Percentiles rank a stretch among this genome's conserved stretches.
Conservation (phyloP, 1,140 invertebrate species). For the Caenorhabditis tropicalis region DNA sequence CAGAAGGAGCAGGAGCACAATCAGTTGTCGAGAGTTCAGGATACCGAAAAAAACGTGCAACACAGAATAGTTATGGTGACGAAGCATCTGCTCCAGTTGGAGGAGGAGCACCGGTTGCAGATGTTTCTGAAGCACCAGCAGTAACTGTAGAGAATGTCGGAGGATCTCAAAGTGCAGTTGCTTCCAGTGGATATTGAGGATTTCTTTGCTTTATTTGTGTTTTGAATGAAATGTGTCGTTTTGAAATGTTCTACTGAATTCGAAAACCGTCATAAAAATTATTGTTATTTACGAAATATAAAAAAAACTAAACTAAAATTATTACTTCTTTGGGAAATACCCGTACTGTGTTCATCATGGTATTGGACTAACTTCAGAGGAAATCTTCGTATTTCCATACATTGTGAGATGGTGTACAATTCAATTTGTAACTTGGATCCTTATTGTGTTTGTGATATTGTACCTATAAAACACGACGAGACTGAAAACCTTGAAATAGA, state of each 20-base stretch:
- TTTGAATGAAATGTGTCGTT: no score
- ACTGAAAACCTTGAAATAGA: no score
- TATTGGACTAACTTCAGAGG: no score
- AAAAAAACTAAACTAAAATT: no score
- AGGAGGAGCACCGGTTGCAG: neutral
- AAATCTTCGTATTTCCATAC: neutral
- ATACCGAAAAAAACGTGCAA: constrained; percentile 9
- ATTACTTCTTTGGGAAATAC: no score
- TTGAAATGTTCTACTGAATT: no score
- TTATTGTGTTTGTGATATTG: neutral
- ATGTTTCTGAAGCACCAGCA: neutral
- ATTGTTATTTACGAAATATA: no score
- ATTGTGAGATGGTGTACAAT: neutral
- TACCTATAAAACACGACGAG: neutral
- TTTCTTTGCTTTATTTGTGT: neutral
- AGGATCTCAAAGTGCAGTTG: neutral
- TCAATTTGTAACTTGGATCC: neutral
- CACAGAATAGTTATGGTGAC: constrained; percentile 2
- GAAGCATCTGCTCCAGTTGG: constrained; percentile 21
- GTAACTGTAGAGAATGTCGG: neutral
- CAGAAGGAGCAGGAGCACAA: constrained; percentile 8
- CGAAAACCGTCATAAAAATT: no score
- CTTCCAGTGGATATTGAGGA: neutral
- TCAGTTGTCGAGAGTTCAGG: constrained; percentile 6
- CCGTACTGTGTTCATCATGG: no score